Conservation (phyloP, 2,888 invertebrate species). For the Cepaea hortensis region DNA sequence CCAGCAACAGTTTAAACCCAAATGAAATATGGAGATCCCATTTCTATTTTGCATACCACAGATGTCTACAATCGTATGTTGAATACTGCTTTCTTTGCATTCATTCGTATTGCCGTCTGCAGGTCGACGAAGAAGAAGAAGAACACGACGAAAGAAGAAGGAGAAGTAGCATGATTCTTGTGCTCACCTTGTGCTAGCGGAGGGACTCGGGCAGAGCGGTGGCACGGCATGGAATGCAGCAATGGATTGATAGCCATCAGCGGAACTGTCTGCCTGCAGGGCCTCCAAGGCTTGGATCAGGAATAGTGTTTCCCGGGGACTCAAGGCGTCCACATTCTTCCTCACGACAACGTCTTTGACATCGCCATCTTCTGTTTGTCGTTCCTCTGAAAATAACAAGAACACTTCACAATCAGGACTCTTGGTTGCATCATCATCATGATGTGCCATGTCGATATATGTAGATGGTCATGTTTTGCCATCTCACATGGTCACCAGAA, state of each 20-base stretch:
- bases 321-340: slow-evolving; percentile 44
- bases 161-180: too few relatives aligned
- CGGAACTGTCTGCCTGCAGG: slow-evolving; percentile 52
- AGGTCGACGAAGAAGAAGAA: too few relatives aligned
- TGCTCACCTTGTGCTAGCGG: slow-evolving; percentile 47
- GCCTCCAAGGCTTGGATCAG: slow-evolving; percentile 52
- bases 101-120: too few relatives aligned
- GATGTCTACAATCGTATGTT: too few relatives aligned
- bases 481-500: too few relatives aligned
- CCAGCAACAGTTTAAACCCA: too few relatives aligned
- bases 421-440: background rate
- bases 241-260: slow-evolving; percentile 56
- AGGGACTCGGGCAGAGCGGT: slow-evolving; percentile 55
- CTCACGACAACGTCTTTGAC: slow-evolving; percentile 25
- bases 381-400: slow-evolving; percentile 9
- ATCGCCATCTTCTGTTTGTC: slow-evolving; percentile 7
- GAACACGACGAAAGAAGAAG: too few relatives aligned
- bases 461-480: too few relatives aligned
- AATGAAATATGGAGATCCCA: too few relatives aligned
- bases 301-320: slow-evolving; percentile 47
- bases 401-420: background rate
- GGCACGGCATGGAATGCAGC: slow-evolving; percentile 58
- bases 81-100: too few relatives aligned
- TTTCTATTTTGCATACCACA: too few relatives aligned
- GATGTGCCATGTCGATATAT: too few relatives aligned